Base-by-base conservation (phyloP, 2,888 invertebrate genomes). In the Caenorhabditis imperialis region DNA sequence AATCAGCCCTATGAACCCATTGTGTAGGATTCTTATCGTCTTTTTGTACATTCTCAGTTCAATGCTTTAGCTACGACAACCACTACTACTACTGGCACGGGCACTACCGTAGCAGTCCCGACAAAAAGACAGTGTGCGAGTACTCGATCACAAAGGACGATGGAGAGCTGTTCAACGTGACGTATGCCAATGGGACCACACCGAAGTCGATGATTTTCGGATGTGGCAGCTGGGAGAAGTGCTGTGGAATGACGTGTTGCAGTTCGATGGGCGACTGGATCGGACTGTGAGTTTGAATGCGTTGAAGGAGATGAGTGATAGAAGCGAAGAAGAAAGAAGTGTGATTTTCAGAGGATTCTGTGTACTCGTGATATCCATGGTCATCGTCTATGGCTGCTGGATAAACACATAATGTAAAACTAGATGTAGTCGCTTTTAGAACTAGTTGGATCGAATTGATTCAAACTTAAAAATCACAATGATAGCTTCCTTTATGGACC, bases 201-300 rank as follows among this genome's bases (percentile, higher is more conserved):
- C 63, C 63, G 2, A 63, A 54, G 10, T 33, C 23, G 0, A n/a
- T 63, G 4, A 37, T 30, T 1, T 63, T 63, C 20, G 63, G 53
- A 33, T 63, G 63, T 40, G 63, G 40, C 3, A 33, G 47, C n/a
- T 63, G 38, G 38, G 54, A 54, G 10, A 54, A 38, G 14, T 63
- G 63, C 33, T 63, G 63, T 30, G 63, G 54, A 33, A 47, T 63
- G 63, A 14, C 18, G 8, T 63, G 63, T 40, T 63, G 54, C 23
- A 45, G 33, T 27, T 8, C 27, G 10, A 1, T 22, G 3, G 53
- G 53, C 33, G 53, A 54, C 30, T 62, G 37, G 53, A 2, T 62
- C 4, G 45, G 18, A 54, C 18, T 54, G 62, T 62, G n/a, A 51
- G 62, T 45, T 37, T 23, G 6, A 22, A 33, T n/a, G n/a, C n/a